phyloP scores from a whole-genome alignment of 2,797 vertebrate species.

The Brachyalestes nurse region DNA sequence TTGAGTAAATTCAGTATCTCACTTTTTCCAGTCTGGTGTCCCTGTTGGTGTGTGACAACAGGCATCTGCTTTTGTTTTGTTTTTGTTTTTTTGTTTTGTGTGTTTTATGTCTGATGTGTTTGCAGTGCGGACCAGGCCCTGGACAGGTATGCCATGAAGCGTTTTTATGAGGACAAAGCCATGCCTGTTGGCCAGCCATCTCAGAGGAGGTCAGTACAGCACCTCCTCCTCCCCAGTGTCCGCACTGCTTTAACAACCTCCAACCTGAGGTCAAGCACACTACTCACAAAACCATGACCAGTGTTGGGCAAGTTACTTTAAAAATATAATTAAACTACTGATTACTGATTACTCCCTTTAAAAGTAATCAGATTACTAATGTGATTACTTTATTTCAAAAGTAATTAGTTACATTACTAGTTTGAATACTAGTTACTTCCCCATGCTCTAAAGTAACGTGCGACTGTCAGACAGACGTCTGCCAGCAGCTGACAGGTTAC shows the following conservation, averaged over 20 bases:
- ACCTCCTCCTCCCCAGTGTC: conserved; percentile 47
- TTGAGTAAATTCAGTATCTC: not conserved
- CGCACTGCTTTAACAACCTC: not conserved
- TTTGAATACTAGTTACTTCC: too few relatives aligned
- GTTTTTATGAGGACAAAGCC: conserved; percentile 96
- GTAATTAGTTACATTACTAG: too few relatives aligned
- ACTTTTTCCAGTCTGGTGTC: not conserved
- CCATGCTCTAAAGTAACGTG: too few relatives aligned
- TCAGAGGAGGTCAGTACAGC: conserved; percentile 86
- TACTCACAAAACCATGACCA: not conserved
- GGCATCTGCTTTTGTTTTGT: not conserved
- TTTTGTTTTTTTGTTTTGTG: not conserved
- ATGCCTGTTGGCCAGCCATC: conserved; percentile 93
- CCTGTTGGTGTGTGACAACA: not conserved
- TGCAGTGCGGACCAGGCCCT: conserved; percentile 91
- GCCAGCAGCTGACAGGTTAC: too few relatives aligned
- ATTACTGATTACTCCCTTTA: too few relatives aligned
- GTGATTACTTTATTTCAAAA: too few relatives aligned
- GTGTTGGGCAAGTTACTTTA: too few relatives aligned
- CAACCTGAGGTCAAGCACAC: not conserved
- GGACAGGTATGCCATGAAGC: conserved; percentile 96
- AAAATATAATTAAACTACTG: too few relatives aligned
- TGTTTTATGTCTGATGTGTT: conserved; percentile 9
- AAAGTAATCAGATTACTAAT: too few relatives aligned
- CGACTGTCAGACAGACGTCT: too few relatives aligned